Evolutionary conservation across 2,888 invertebrate genomes (phyloP).

Genomic region (Stratiomys singularior): DNA sequence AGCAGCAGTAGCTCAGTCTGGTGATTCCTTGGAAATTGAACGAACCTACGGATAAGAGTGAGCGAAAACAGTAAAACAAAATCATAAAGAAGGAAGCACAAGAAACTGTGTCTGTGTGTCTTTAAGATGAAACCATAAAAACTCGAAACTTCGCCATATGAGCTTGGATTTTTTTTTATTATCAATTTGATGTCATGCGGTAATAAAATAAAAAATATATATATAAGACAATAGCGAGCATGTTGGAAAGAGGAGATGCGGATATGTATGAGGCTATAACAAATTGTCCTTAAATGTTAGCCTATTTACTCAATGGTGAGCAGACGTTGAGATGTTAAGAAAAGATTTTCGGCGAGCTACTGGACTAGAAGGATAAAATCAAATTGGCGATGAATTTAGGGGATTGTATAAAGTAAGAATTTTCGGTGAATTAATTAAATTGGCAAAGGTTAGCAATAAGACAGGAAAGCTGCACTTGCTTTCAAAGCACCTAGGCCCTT

Average conservation of each 20-base stretch:
- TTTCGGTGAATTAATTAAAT: too few species aligned
- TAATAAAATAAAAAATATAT: background rate
- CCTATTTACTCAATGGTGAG: too few species aligned
- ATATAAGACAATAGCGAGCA: background rate
- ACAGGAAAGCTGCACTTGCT: too few species aligned
- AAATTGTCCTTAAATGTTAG: slow-evolving; percentile 5
- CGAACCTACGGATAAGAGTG: background rate
- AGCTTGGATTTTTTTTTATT: slow-evolving; percentile 16
- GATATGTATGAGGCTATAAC: background rate
- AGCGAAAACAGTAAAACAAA: too few species aligned
- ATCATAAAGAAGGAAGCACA: background rate
- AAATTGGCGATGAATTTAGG: too few species aligned
- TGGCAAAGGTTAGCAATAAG: too few species aligned
- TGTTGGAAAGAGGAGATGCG: background rate
- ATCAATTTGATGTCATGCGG: slow-evolving; percentile 5
- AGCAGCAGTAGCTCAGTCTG: too few species aligned
- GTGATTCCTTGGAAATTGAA: background rate
- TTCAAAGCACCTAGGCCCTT: too few species aligned
- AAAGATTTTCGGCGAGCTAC: too few species aligned
- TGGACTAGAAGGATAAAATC: too few species aligned
- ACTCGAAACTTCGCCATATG: slow-evolving; percentile 5
- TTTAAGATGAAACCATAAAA: slow-evolving; percentile 36
- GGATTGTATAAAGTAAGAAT: too few species aligned
- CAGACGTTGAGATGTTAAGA: too few species aligned
- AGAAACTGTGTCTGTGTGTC: slow-evolving; percentile 3